A percentile compares a stretch with the other conserved stretches of the same genome.
These are phyloP conservation scores for Phymorhynchus buccinoides DNA, from an alignment of 1,140 invertebrate species.

Conservation along the genomic window DNA sequence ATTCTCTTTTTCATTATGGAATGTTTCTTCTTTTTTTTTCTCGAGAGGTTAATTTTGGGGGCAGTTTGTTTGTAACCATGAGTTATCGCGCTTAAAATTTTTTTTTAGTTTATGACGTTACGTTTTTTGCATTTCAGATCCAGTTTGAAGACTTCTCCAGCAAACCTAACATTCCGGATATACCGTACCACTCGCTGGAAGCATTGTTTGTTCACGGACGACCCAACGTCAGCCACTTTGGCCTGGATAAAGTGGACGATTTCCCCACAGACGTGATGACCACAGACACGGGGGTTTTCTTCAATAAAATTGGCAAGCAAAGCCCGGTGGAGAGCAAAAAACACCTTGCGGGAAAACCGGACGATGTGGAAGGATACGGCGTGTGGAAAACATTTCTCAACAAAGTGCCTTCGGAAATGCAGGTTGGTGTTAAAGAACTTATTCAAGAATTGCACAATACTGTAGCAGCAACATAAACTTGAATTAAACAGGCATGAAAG, in stretches of 20 bases:
- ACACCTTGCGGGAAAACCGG: constrained; percentile 38
- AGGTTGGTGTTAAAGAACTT: constrained; percentile 21
- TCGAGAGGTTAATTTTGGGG: no score
- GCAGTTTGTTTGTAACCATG: no score
- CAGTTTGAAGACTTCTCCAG: constrained; percentile 73
- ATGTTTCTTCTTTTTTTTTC: no score
- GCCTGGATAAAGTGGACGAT: constrained; percentile 64
- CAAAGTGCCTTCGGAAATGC: constrained; percentile 40
- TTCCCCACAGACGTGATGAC: constrained; percentile 74
- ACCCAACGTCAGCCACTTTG: constrained; percentile 75
- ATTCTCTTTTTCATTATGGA: no score
- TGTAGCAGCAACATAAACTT: no score
- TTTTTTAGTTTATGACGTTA: background rate
- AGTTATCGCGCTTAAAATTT: background rate
- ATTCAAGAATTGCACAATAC: no score
- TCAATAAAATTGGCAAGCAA: constrained; percentile 73
- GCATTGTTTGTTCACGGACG: constrained; percentile 78
- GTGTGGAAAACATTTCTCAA: constrained; percentile 75
- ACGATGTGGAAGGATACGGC: constrained; percentile 42
- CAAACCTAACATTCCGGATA: constrained; percentile 59
- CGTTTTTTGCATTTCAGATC: constrained; percentile 59
- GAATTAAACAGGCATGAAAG: no score
- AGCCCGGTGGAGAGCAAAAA: constrained; percentile 68
- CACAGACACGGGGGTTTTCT: constrained; percentile 71
- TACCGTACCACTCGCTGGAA: constrained; percentile 77